These are phyloP conservation scores for Prinia subflava DNA, from an alignment of 2,113 vertebrate species.

Conservation along the genomic window DNA sequence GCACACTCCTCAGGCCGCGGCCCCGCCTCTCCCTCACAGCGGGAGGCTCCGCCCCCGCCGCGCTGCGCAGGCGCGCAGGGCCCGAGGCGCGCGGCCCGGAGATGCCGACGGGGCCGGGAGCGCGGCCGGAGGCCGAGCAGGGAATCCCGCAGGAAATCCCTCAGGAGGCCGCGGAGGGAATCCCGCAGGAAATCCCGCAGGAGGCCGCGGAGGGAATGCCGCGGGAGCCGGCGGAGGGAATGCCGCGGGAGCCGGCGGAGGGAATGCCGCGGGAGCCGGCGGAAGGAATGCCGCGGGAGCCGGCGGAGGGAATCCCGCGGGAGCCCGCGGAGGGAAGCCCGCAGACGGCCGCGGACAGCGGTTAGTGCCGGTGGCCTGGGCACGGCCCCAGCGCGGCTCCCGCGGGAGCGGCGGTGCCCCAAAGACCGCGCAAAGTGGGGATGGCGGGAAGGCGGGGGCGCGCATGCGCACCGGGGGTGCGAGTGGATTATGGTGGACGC, in stretches of 20 bases:
- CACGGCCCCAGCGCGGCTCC: not conserved
- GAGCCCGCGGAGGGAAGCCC: not conserved
- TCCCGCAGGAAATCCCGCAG: no score
- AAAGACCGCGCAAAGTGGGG: rapidly evolving
- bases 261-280: no score
- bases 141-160: no score
- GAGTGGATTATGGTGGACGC: not conserved
- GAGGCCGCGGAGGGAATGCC: no score
- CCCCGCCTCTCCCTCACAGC: rapidly evolving
- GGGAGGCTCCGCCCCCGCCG: rapidly evolving
- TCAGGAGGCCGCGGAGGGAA: no score
- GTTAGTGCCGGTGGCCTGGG: not conserved
- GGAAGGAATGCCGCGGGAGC: no score
- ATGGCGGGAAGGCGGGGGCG: rapidly evolving
- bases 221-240: no score
- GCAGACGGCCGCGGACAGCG: not conserved
- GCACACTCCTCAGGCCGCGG: rapidly evolving
- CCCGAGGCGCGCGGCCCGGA: rapidly evolving
- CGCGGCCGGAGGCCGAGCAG: no score
- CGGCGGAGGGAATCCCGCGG: not conserved
- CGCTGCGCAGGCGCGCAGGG: not conserved
- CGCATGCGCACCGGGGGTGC: rapidly evolving
- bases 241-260: no score
- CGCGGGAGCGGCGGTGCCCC: not conserved
- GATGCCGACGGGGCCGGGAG: not conserved